These are phyloP conservation scores for Numenius phaeopus DNA, from an alignment of 2,797 vertebrate genomes.

Conservation along the genomic window DNA sequence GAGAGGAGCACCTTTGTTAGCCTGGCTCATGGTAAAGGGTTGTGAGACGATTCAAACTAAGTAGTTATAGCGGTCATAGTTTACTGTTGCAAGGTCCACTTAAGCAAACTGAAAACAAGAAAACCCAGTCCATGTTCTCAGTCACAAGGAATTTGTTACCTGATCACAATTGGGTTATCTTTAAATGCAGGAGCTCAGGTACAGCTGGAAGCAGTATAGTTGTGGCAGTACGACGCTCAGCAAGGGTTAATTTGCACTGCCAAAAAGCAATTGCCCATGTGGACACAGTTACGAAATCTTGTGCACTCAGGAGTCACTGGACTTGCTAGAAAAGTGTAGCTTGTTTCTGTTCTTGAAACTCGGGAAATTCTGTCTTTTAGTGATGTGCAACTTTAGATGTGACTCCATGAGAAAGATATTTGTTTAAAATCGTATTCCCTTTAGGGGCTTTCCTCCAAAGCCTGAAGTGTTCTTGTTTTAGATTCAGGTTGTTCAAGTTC, in stretches of 20 bases:
- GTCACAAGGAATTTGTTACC: neutral
- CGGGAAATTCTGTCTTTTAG: neutral
- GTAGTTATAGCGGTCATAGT: neutral
- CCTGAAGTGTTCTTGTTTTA: neutral
- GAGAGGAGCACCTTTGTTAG: neutral
- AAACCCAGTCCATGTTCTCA: neutral
- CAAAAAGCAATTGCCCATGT: neutral
- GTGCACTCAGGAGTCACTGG: neutral
- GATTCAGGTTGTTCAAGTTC: neutral
- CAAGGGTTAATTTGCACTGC: neutral
- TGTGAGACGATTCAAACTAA: neutral
- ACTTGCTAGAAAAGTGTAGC: neutral
- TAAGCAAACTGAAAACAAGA: neutral
- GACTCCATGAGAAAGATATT: neutral
- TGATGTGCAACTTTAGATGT: neutral
- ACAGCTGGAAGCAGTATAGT: neutral
- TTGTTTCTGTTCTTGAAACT: neutral
- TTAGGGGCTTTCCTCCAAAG: neutral
- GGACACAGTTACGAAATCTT: neutral
- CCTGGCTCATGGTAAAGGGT: neutral
- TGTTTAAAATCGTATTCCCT: neutral
- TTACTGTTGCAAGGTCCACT: neutral
- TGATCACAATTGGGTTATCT: rapidly evolving
- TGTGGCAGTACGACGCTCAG: neutral
- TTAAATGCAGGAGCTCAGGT: neutral